Evolutionary conservation across 2,888 invertebrate species (phyloP).

Genomic region (Drosophila recens): DNA sequence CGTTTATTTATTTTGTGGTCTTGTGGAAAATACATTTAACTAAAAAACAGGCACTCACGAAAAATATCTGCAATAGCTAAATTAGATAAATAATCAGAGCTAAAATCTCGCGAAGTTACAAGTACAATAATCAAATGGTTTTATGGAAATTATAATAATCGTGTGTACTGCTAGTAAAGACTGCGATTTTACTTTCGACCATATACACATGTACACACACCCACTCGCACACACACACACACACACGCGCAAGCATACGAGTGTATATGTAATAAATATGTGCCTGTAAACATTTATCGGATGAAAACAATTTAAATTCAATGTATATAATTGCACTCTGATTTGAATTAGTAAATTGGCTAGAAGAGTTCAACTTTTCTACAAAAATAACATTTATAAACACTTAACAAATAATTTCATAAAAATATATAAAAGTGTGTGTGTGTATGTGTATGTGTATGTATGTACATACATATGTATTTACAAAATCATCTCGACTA

Average conservation of each 20-base stretch:
- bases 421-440: constrained; percentile 19
- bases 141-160: constrained; percentile 13
- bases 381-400: constrained; percentile 12
- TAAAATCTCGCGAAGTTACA: constrained; percentile 14
- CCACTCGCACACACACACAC: background rate
- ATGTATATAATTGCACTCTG: constrained; percentile 13
- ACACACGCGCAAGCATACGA: background rate
- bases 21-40: constrained; percentile 51
- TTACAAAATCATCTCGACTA: constrained; percentile 33
- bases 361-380: constrained; percentile 8
- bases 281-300: constrained; percentile 25
- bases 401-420: constrained; percentile 20
- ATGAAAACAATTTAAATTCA: constrained; percentile 28
- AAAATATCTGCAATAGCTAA: constrained; percentile 24
- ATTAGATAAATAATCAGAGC: constrained; percentile 21
- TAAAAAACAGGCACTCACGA: constrained; percentile 24
- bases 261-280: constrained; percentile 12
- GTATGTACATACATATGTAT: constrained; percentile 28
- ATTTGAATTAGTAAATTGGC: constrained; percentile 2
- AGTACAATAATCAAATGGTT: constrained; percentile 10
- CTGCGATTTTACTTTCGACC: constrained; percentile 23
- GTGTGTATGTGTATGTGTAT: constrained; percentile 40
- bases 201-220: constrained; percentile 37
- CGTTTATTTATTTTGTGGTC: constrained; percentile 70
- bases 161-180: constrained; percentile 14